phyloP scores from a whole-genome alignment of 1,140 invertebrate species.

The Listronotus bonariensis region DNA sequence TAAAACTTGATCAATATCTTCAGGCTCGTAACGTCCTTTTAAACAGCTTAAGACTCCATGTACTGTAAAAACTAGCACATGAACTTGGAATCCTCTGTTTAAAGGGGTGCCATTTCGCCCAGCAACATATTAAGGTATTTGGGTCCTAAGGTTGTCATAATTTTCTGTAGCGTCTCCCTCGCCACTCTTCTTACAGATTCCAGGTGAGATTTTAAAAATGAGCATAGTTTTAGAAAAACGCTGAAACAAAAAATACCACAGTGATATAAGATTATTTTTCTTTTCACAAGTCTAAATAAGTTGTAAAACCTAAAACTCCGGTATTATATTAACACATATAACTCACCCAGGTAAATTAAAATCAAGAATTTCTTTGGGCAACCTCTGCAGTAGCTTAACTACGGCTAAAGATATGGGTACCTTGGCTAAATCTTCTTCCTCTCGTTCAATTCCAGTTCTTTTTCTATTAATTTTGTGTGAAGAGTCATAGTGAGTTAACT shows the following conservation, averaged over 20 bases:
- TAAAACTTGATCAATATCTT: constrained; percentile 79
- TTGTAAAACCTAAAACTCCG: too few relatives aligned
- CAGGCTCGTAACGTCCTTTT: constrained; percentile 66
- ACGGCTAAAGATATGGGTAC: constrained; percentile 91
- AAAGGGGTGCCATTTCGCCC: constrained; percentile 80
- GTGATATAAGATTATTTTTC: too few relatives aligned
- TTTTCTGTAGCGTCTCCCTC: constrained; percentile 86
- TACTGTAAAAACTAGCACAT: constrained; percentile 88
- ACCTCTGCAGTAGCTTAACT: constrained; percentile 87
- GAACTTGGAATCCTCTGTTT: constrained; percentile 89
- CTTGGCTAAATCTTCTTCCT: constrained; percentile 87
- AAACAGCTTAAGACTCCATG: constrained; percentile 80
- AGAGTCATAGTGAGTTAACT: constrained; percentile 73
- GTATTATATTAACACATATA: too few relatives aligned
- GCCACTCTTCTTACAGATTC: constrained; percentile 84
- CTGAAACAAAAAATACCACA: constrained; percentile 60
- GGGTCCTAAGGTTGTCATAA: constrained; percentile 84
- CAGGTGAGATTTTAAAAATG: constrained; percentile 87
- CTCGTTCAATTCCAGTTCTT: constrained; percentile 64
- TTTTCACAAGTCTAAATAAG: too few relatives aligned
- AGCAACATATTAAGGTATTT: constrained; percentile 79
- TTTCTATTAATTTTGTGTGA: constrained; percentile 83
- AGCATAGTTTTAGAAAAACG: constrained; percentile 86
- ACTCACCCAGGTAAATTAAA: constrained; percentile 78
- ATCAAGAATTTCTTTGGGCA: constrained; percentile 77